Evolutionary conservation across 1,140 invertebrate genomes (phyloP), one percentile per base, ranked within the genome.

Genomic region (Leptonema lineaticorne): DNA sequence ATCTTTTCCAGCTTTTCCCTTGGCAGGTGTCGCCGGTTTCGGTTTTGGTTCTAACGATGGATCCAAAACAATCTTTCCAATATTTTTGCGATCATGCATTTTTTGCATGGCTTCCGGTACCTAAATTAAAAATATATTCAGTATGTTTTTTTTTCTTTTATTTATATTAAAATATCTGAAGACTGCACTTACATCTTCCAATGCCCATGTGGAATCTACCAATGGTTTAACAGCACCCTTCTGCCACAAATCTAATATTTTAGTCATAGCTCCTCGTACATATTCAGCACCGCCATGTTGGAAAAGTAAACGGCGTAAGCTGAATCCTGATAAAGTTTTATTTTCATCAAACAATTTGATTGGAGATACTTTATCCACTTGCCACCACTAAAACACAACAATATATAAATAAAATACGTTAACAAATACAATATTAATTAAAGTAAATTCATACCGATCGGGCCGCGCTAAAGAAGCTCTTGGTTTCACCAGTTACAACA

Each of bases 301-400:
- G 79, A 91, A 92, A 77, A 94, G 84, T 75, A 95, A 81, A 78
- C 93, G 90, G 46, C 92, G 88, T 69, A 95, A 83, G 81, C 94
- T 93, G 76, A 96, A 87, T 1, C 93, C 93, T 20, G 88, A 85
- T 46, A 95, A 81, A 48, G 86, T 88, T 80, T 93, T 93, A 81
- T 95, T 95, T 76, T 96, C 93, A 74, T 95, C 92, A 78, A 86
- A 95, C 69, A 95, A 80, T 80, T 94, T 94, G 73, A 94, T 87
- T 1, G 92, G 92, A 6, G 89, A 92, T 46, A 95, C 86, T 81
- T 94, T 95, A 78, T 94, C 92, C 18, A 93, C 91, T 84, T 93
- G 92, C 92, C 92, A 95, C 92, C 92, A 95, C 90, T 90, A 76
- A 14, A 81, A 84, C 68, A 26, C 33, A 26, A 63, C 22, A 58